A percentile compares a stretch with the other conserved stretches of the same genome.
Conservation (phyloP, 2,888 invertebrate genomes). For the Drosophila silvestris region DNA sequence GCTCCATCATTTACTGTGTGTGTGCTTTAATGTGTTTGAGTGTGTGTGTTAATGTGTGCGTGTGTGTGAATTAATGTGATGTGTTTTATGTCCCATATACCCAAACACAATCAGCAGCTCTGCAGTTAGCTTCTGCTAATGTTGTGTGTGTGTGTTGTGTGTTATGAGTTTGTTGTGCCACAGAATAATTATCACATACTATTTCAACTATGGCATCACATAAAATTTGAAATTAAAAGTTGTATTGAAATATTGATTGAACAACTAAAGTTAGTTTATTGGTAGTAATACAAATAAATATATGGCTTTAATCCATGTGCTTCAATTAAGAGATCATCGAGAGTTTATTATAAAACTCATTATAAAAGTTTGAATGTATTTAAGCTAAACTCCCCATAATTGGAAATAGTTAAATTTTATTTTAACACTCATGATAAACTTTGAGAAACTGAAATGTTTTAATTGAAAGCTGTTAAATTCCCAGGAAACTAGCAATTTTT, state of each 20-base stretch:
- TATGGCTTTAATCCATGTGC: not conserved
- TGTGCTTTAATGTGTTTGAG: not conserved
- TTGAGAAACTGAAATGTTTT: not conserved
- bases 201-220: not conserved
- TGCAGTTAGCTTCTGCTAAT: not conserved
- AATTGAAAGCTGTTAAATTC: not conserved
- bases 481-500: too few relatives aligned
- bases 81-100: slow-evolving; percentile 24
- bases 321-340: not conserved
- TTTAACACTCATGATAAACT: not conserved
- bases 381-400: too few relatives aligned
- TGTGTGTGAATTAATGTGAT: slow-evolving; percentile 32
- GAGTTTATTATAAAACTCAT: not conserved
- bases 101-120: not conserved
- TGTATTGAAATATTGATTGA: not conserved
- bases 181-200: not conserved
- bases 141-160: too few relatives aligned
- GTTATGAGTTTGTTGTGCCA: not conserved
- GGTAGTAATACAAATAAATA: not conserved
- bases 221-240: not conserved
- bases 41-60: not conserved
- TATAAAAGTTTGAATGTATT: not conserved
- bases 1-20: slow-evolving; percentile 16
- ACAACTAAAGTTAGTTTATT: not conserved
- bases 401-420: not conserved